Base-by-base conservation (phyloP, 2,113 vertebrate species). In the Marcusenius ussheri region DNA sequence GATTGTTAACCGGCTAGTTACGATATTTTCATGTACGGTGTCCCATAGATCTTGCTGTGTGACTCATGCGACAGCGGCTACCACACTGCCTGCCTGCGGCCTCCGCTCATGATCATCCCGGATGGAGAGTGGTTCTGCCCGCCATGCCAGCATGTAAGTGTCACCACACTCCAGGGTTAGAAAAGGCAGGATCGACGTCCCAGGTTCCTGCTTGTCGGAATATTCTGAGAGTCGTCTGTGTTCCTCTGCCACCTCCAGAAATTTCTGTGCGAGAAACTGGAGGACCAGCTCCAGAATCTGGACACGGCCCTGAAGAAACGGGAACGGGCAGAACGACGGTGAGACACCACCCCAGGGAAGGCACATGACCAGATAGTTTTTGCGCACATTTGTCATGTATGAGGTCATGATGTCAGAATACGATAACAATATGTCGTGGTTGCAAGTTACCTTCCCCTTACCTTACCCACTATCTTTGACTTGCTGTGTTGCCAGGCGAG, bases 91-190 rank as follows among this genome's bases (percentile, higher is more conserved):
- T 99, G 98, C 90, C 97, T 99, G 88, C 96, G 98, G 1, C 98
- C 98, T 8, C 98, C 98, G 0, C 93, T 99, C 91, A 99, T 99
- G 98, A 93, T 99, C 90, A 99, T 99, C 90, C 98, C 98, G 0
- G 98, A 99, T 0, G 98, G 98, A 94, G 97, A 99, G 90, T 99
- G 98, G 98, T 99, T 99, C 95, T 99, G 98, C 92, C 98, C 98
- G 0, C 98, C 98, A 21, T 99, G 98, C 93, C 98, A 99, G 91
- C 98, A 99, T 9, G 98, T 99, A 96, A 91, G 50, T 90, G 80
- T 3, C 21, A 15, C 35, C 31, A 2, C 19, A 24, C 19, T 10
- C 11, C 45, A 1, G 21, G 45, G 17, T 1, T 9, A 46, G n/a
- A 45, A 21, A 9, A 2, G 45, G 45, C 83, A 3, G 83, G 10